Base-by-base conservation (phyloP, 2,113 vertebrate species). In the Amia ocellicauda region DNA sequence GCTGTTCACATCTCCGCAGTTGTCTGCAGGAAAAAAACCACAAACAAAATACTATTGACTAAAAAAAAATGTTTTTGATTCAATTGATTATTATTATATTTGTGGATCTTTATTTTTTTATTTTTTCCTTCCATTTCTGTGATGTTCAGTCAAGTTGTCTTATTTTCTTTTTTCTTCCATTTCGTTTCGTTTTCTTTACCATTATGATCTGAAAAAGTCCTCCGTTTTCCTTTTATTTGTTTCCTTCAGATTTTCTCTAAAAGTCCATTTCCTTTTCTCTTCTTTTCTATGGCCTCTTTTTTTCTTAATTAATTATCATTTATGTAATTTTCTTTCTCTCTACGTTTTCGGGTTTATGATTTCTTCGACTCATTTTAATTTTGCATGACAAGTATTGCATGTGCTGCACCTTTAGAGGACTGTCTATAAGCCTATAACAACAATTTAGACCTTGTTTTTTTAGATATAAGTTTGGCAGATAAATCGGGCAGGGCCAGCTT, bases 351-450 rank as follows among this genome's bases (percentile, higher is more conserved):
- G 84, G 69, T 85, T 78, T 87, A 79, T 87, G 72, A 78, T 85
- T 88, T 88, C 74, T 83, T 86, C 76, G 76, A 84, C 75, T 89
- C 86, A 87, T 87, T 88, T 86, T 91, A 81, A 80, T 96, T 96
- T 91, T 98, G 96, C 96, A 98, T 98, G 96, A 89, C 80, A 85
- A 94, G 91, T 93, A 90, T 93, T 98, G 96, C 96, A 98, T 98
- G 96, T 87, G 90, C 93, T 95, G 94, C 94, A 92, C 92, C 92
- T 94, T n/a, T 96, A 90, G 92, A 96, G 93, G 94, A 93, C 90
- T 89, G 89, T 91, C 85, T 86, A 82, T 87, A 86, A 91, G 83
- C 86, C 84, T 86, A 83, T 84, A 76, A 88, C 75, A 88, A 80
- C 84, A 81, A 78, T 73, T 89, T 87, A 85, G 81, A 65, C 74